Evolutionary conservation across 1,140 invertebrate species (phyloP), one percentile per base, ranked within the genome.

Genomic region (Laupala kohalensis): DNA sequence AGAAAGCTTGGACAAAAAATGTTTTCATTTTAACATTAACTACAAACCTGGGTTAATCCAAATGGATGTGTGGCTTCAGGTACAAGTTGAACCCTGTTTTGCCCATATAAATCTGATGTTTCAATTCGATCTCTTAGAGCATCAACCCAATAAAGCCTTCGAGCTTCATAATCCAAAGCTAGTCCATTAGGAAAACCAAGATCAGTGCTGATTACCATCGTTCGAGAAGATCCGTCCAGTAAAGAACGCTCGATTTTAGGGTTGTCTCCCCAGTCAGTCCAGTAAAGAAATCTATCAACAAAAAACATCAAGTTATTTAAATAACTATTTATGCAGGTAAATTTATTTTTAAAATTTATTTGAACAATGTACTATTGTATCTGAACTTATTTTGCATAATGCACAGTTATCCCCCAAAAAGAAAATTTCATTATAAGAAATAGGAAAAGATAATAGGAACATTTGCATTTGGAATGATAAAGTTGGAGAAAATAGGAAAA

Each of bases 181-280:
- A 99, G 83, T 0, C 94, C 95, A 77, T 96, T 96, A 0, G 96
- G 95, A 83, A 95, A 95, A 23, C 88, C 89, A 3, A 98, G 80
- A 75, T 93, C 89, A 4, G 87, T 86, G 9, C 86, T 85, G 0
- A 98, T 84, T 62, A 98, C 89, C 0, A 87, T 82, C 70, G 84
- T 87, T 29, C 93, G 84, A 72, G 87, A 84, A 0, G 87, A 87
- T 0, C 96, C 96, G 80, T 98, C 95, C 76, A 97, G 81, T 65
- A 83, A 86, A 24, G 92, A 87, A 64, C 93, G 83, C 81, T 97
- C 93, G 73, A 98, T 97, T 75, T 88, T 89, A 0, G 93, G 88
- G 73, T 83, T 78, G 74, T 91, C 84, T 26, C 92, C 92, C 92
- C 94, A 95, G 77, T 98, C 94, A 3, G 92, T 90, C 95, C 95